Evolutionary conservation across 2,888 invertebrate genomes (phyloP).

Genomic region (Leucophenga maculata): DNA sequence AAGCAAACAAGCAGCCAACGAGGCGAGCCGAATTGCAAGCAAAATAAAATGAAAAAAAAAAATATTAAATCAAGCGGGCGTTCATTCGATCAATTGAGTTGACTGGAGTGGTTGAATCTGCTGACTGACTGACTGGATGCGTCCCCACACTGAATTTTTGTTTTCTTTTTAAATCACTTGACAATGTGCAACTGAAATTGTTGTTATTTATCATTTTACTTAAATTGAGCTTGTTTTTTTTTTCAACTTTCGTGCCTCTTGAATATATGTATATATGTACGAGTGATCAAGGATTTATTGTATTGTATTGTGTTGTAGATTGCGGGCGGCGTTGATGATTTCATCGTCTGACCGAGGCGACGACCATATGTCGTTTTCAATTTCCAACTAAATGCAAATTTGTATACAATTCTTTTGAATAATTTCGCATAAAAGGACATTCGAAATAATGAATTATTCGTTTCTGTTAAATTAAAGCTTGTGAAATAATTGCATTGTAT

Average conservation of each 20-base stretch:
- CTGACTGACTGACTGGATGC: too few species aligned
- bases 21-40: too few species aligned
- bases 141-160: conserved; percentile 23
- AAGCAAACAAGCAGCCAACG: background rate
- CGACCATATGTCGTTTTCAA: conserved; percentile 16
- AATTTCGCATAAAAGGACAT: conserved; percentile 24
- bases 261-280: conserved; percentile 42
- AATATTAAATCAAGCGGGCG: conserved; percentile 25
- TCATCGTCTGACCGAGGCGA: conserved; percentile 21
- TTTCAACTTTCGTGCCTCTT: too few species aligned
- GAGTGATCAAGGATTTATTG: conserved; percentile 58
- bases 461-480: background rate
- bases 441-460: background rate
- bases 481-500: background rate
- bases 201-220: conserved; percentile 51
- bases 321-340: conserved; percentile 12
- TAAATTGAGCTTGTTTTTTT: background rate
- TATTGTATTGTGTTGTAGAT: conserved; percentile 37
- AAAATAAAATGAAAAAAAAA: too few species aligned
- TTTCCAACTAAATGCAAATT: conserved; percentile 54
- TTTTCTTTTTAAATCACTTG: conserved; percentile 59
- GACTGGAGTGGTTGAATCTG: conserved; percentile 35
- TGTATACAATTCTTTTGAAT: conserved; percentile 3
- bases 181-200: conserved; percentile 66
- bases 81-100: conserved; percentile 60